Evolutionary conservation across 2,888 invertebrate genomes (phyloP).

Genomic region (Apotomis turbidana): DNA sequence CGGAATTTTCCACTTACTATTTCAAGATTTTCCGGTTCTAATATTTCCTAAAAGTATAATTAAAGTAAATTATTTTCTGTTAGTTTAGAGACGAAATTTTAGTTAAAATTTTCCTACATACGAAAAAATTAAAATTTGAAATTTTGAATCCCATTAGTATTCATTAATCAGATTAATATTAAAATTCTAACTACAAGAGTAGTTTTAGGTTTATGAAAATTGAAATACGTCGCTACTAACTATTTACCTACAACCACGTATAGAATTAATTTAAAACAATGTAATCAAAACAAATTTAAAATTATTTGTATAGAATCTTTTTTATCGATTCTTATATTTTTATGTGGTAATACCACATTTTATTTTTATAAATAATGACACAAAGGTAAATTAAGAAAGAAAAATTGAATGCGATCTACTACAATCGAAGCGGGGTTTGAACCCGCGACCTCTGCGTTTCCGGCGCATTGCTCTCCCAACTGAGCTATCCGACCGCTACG

Average conservation of each 20-base stretch:
- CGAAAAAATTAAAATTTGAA: not conserved
- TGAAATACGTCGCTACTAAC: not conserved
- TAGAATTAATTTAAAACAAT: not conserved
- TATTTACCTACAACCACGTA: not conserved
- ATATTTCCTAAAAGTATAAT: conserved; percentile 35
- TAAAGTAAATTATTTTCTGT: conserved; percentile 1
- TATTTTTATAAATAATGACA: too few species aligned
- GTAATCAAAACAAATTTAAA: conserved; percentile 18
- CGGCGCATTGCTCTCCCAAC: too few species aligned
- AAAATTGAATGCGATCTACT: too few species aligned
- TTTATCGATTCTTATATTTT: too few species aligned
- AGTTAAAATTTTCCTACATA: not conserved
- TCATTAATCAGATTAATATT: not conserved
- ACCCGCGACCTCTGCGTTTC: too few species aligned
- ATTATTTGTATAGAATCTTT: too few species aligned
- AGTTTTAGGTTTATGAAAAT: not conserved
- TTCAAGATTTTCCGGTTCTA: conserved; percentile 45
- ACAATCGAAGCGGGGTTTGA: too few species aligned
- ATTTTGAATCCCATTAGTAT: conserved; percentile 27
- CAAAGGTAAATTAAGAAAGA: too few species aligned
- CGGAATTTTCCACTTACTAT: conserved; percentile 51
- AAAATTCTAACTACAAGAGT: not conserved
- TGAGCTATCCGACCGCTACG: too few species aligned
- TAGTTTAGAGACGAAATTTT: not conserved
- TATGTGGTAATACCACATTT: too few species aligned